A percentile compares a stretch with the other conserved stretches of the same genome.
phyloP scores from a whole-genome alignment of 2,888 invertebrate species.

The Germaria angustata region DNA sequence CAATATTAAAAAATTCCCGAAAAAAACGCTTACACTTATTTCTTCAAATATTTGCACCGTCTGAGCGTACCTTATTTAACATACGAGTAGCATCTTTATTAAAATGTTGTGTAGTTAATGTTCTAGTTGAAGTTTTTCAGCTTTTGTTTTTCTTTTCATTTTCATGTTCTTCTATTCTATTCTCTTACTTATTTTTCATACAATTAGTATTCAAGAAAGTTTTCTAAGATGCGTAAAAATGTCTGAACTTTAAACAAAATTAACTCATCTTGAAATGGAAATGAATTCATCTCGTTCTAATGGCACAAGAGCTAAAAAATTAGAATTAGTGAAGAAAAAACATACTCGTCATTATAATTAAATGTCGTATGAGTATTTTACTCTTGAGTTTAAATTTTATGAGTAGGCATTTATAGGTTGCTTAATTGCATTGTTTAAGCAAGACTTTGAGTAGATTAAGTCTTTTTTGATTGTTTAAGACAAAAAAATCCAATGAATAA shows the following conservation, averaged over 20 bases:
- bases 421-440: not conserved
- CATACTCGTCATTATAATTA: constrained; percentile 4
- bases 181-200: not conserved
- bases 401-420: not conserved
- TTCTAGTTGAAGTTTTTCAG: constrained; percentile 6
- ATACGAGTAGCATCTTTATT: not conserved
- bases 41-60: no score
- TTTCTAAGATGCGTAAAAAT: constrained; percentile 59
- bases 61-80: no score
- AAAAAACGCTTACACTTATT: no score
- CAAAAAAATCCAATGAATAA: no score
- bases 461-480: not conserved
- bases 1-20: no score
- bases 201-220: constrained; percentile 52
- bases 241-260: constrained; percentile 63
- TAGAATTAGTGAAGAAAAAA: not conserved
- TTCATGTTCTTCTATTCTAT: not conserved
- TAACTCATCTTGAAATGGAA: constrained; percentile 56
- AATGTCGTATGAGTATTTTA: not conserved
- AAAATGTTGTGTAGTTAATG: constrained; percentile 6
- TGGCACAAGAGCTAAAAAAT: not conserved
- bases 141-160: constrained; percentile 13
- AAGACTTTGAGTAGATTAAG: not conserved
- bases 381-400: not conserved
- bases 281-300: constrained; percentile 28